Evolutionary conservation across 2,113 vertebrate species (phyloP).

Genomic region (Cricetomys ansorgei): DNA sequence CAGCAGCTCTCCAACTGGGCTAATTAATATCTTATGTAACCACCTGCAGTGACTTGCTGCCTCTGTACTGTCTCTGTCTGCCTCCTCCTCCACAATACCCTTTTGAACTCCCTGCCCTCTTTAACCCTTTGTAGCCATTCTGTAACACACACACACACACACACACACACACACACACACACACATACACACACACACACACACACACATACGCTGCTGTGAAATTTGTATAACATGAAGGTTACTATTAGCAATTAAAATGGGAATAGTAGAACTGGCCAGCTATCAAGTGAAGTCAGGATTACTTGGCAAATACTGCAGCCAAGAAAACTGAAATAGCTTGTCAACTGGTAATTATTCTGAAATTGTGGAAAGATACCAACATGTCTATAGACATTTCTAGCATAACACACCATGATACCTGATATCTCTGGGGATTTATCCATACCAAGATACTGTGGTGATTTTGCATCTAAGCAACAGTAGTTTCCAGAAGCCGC

Average conservation of each 20-base stretch:
- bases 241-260: not conserved
- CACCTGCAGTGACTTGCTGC: not conserved
- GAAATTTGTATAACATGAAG: not conserved
- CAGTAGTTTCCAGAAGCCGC: not conserved
- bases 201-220: not conserved
- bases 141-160: not conserved
- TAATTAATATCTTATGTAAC: conserved; percentile 7
- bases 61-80: not conserved
- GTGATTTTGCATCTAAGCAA: conserved; percentile 40
- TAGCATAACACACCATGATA: not conserved
- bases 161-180: not conserved
- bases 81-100: not conserved
- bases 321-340: not conserved
- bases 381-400: not conserved
- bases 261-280: not conserved
- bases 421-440: not conserved
- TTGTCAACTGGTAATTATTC: not conserved
- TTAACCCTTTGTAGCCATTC: not conserved
- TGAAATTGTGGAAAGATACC: not conserved
- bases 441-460: not conserved
- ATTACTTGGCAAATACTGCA: not conserved
- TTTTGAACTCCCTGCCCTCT: not conserved
- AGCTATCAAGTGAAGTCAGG: not conserved
- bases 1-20: not conserved
- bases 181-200: not conserved